phyloP scores from a whole-genome alignment of 2,113 vertebrate species.

The Chionis minor region DNA sequence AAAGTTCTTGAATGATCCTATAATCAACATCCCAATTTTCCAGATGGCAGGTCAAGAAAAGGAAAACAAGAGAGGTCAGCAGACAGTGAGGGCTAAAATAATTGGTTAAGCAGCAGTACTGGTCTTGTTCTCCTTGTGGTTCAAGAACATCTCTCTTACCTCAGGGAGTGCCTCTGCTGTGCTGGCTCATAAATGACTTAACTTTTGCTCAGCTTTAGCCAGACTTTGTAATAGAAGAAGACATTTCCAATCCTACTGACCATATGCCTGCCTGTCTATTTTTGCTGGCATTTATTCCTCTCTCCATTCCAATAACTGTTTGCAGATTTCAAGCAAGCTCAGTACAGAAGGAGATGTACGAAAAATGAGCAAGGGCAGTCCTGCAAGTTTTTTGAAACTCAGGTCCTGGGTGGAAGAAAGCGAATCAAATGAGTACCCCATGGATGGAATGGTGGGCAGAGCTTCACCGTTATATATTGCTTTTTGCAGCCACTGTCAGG shows the following conservation, averaged over 20 bases:
- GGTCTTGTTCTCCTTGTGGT: neutral
- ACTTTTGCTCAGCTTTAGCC: neutral
- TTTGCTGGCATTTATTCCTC: neutral
- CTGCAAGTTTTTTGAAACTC: neutral
- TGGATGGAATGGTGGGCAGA: neutral
- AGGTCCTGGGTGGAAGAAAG: neutral
- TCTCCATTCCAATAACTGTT: neutral
- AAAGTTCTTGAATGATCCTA: neutral
- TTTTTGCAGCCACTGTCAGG: neutral
- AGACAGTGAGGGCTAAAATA: neutral
- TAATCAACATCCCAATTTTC: neutral
- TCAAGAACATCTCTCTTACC: neutral
- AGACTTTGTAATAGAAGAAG: neutral
- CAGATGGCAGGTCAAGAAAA: neutral
- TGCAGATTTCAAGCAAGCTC: neutral
- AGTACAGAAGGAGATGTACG: neutral
- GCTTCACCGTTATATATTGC: neutral
- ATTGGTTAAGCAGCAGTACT: neutral
- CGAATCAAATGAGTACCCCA: neutral
- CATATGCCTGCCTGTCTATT: neutral
- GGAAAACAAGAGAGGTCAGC: neutral
- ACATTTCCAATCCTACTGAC: neutral
- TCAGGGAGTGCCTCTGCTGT: neutral
- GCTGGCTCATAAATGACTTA: neutral
- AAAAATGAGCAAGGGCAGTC: neutral